Base-by-base conservation (phyloP, 2,113 vertebrate species). In the Lamprologus sp. region DNA sequence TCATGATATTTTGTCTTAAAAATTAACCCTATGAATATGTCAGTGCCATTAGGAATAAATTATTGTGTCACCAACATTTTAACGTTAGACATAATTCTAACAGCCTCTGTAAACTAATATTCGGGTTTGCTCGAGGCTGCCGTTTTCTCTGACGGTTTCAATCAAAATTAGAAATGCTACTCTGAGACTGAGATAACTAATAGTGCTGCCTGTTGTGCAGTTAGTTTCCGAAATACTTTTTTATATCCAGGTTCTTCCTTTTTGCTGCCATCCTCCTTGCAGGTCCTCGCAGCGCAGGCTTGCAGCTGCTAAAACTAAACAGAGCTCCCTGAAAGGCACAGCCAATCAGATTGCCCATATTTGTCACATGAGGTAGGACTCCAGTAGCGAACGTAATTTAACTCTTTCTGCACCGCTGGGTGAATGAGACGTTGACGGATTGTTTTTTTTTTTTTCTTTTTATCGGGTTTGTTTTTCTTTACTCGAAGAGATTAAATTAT, bases 121-220 rank as follows among this genome's bases (percentile, higher is more conserved):
- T 3, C 5, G 0, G 49, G 49, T 8, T 51, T 9, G 19, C 9
- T 1, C 19, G 19, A 53, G 5, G 49, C 19, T 53, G 49, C 51
- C 9, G 51, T 21, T 53, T 53, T 21, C 51, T 53, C 51, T 53
- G 19, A 53, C 51, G 0, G n/a, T 11, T 21, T 53, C 0, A 53
- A 21, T 21, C 19, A 53, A 53, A 53, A 21, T 53, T 53, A 53
- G 9, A 53, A 53, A 53, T 21, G 5, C 51, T 21, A 11, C 51
- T 21, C 3, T 54, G 8, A 54, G 51, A 21, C n/a, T 54, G 51
- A 54, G n/a, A 12, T 7, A 54, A 54, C 51, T 21, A 54, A 54
- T 54, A 54, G 2, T 54, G 51, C 51, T 6, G n/a, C 51, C 0
- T 21, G 51, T 21, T 54, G 9, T 21, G 51, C 5, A 11, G 0